phyloP scores from a whole-genome alignment of 2,113 vertebrate species.

The Gorsachius goisagi region DNA sequence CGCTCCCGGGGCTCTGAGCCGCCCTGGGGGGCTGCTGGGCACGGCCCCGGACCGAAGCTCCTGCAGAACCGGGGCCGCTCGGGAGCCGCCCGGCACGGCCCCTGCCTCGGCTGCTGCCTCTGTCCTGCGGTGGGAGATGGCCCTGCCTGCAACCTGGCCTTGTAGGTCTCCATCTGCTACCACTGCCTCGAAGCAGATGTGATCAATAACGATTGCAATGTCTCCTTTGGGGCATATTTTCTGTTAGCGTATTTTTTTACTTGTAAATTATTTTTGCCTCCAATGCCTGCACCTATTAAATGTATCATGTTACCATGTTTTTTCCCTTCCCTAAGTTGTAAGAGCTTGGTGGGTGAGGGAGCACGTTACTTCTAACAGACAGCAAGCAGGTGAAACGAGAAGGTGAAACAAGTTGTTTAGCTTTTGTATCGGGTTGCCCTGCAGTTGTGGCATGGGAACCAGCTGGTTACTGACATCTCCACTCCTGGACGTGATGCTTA shows the following conservation, averaged over 20 bases:
- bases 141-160: background rate
- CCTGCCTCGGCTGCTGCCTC: background rate
- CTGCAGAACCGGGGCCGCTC: background rate
- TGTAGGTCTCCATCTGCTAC: background rate
- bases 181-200: background rate
- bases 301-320: accelerated
- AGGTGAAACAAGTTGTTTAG: background rate
- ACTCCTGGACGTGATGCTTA: background rate
- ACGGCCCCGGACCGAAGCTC: background rate
- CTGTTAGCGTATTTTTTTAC: background rate
- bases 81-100: background rate
- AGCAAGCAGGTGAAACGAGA: background rate
- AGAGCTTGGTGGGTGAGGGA: background rate
- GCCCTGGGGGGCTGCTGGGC: background rate
- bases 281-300: accelerated
- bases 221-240: background rate
- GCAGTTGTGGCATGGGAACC: background rate
- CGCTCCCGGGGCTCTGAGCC: background rate
- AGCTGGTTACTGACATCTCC: background rate
- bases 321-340: background rate
- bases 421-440: background rate
- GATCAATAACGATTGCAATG: background rate
- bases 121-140: background rate
- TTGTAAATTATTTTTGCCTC: too few species aligned
- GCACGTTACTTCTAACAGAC: background rate